phyloP scores from a whole-genome alignment of 2,888 invertebrate genomes.

The Caenorhabditis plicata region DNA sequence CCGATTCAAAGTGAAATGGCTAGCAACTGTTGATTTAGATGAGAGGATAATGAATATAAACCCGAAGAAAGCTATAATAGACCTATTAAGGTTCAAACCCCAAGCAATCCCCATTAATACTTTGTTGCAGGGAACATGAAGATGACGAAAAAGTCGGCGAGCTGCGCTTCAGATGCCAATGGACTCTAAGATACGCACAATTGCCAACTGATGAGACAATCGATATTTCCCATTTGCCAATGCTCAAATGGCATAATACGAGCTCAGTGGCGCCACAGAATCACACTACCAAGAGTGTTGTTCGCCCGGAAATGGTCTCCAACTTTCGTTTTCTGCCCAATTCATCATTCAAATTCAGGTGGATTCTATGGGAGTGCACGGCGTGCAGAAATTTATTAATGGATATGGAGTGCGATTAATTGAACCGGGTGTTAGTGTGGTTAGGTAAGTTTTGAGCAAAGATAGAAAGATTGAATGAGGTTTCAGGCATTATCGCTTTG shows the following conservation, averaged over 20 bases:
- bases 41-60: constrained; percentile 28
- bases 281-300: constrained; percentile 39
- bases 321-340: too few species aligned
- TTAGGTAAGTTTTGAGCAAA: constrained; percentile 11
- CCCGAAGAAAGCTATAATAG: constrained; percentile 5
- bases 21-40: constrained; percentile 39
- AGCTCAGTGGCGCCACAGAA: constrained; percentile 43
- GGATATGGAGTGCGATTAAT: too few species aligned
- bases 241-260: constrained; percentile 37
- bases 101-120: background rate
- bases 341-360: too few species aligned
- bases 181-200: constrained; percentile 36
- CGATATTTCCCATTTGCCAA: constrained; percentile 15
- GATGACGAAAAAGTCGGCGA: constrained; percentile 11
- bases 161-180: constrained; percentile 37
- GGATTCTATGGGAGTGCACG: constrained; percentile 43
- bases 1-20: constrained; percentile 9
- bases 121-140: background rate
- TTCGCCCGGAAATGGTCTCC: constrained; percentile 28
- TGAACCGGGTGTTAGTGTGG: constrained; percentile 21
- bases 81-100: constrained; percentile 7
- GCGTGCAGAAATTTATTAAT: constrained; percentile 23
- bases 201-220: constrained; percentile 11
- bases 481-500: constrained; percentile 37
- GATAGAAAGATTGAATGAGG: too few species aligned